phyloP scores from a whole-genome alignment of 2,113 vertebrate genomes.

The Zosterops japonicus region DNA sequence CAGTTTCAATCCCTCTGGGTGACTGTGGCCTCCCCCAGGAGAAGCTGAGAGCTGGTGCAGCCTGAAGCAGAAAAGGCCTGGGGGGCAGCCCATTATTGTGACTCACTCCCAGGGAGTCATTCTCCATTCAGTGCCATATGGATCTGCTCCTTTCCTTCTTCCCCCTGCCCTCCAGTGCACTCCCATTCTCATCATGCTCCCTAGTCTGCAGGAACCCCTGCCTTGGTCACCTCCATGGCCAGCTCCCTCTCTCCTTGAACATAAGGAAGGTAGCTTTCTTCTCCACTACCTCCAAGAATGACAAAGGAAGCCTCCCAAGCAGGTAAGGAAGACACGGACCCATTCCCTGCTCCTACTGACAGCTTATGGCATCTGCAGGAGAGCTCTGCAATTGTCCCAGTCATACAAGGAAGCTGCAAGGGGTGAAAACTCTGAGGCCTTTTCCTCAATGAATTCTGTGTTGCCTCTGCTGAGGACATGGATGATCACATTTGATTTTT shows the following conservation, averaged over 20 bases:
- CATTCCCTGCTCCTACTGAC: background rate
- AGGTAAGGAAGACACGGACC: accelerated
- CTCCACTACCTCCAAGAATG: background rate
- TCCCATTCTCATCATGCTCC: background rate
- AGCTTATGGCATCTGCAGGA: background rate
- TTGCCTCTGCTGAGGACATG: background rate
- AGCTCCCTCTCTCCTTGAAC: background rate
- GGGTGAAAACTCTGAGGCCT: background rate
- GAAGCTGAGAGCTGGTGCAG: background rate
- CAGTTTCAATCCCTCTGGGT: background rate
- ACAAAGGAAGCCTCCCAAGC: background rate
- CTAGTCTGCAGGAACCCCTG: background rate
- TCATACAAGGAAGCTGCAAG: background rate
- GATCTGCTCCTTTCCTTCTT: accelerated
- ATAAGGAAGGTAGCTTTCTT: background rate
- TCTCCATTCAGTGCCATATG: background rate
- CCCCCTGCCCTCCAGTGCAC: too few relatives aligned
- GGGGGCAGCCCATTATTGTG: background rate
- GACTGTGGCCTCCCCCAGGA: accelerated
- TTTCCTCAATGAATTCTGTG: accelerated
- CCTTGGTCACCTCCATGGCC: background rate
- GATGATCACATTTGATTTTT: background rate
- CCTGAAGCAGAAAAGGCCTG: background rate
- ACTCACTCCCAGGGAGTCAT: background rate
- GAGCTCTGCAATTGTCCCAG: background rate